phyloP scores from a whole-genome alignment of 2,113 vertebrate species.

The Carollia perspicillata region DNA sequence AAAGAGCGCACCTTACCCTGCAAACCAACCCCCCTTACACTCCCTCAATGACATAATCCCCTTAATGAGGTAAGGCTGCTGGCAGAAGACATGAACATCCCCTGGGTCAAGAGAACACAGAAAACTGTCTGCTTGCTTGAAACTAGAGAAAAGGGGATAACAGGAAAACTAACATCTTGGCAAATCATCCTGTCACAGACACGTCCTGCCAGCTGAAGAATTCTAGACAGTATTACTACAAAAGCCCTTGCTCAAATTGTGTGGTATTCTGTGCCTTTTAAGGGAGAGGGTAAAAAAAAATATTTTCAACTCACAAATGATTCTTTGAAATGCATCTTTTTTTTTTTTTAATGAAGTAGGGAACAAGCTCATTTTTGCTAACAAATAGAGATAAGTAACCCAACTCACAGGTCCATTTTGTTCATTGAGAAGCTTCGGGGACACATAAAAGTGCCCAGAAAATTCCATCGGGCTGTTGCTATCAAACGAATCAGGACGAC shows the following conservation, averaged over 20 bases:
- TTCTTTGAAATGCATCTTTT: neutral
- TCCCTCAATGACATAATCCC: neutral
- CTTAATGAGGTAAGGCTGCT: neutral
- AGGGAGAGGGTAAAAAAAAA: neutral
- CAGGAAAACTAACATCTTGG: neutral
- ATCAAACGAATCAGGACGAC: neutral
- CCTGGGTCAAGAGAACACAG: neutral
- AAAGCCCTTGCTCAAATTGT: neutral
- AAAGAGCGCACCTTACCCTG: neutral
- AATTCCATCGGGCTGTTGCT: neutral
- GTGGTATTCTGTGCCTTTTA: neutral
- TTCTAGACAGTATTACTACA: neutral
- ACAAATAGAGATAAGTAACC: neutral
- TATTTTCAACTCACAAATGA: neutral
- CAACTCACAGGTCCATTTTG: neutral
- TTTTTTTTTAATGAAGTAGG: neutral
- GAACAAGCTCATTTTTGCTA: neutral
- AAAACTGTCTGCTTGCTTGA: neutral
- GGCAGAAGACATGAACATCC: neutral
- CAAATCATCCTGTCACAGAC: neutral
- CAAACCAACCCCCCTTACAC: neutral
- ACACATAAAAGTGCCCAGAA: neutral
- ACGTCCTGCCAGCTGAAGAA: neutral
- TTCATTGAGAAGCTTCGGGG: neutral
- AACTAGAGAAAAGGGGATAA: neutral